Evolutionary conservation across 2,888 invertebrate species (phyloP), one percentile per base, ranked within the genome.

Genomic region (Pseudococcus jackbeardsleyi): DNA sequence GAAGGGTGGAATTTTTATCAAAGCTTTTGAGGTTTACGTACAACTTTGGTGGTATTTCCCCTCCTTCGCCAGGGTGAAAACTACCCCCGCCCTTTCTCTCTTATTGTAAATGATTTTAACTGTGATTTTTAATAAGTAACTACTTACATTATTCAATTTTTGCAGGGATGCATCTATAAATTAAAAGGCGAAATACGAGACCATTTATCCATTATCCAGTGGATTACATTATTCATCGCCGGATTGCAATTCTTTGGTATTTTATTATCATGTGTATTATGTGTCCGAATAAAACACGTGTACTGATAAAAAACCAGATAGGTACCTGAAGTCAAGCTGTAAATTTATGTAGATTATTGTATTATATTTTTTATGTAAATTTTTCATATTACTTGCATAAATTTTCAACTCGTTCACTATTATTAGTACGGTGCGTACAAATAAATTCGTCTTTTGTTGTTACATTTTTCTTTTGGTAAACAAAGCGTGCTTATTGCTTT

Each of bases 201-300:
- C 33, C 84, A 88, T 64, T 59, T 88, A 42, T 59, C 59, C 0
- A 84, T 88, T 46, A 68, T 88, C 17, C 64, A 79, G 19, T 84
- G 84, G 84, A 84, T 84, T 19, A 26, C 88, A 22, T 84, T 84
- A 15, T 84, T 42, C 19, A 88, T 84, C 5, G 88, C 84, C 6
- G 84, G 88, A 39, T 64, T 88, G 17, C 84, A 84, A 64, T 68
- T 88, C n/a, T 84, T 88, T 59, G 84, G 88, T 11, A 68, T 84
- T 33, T 26, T 88, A 84, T 46, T 88, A 46, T 88, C 88, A 15
- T 88, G 59, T 42, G 64, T 64, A 17, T n/a, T 88, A 26, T 84
- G 88, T 46, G 12, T 84, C 5, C 64, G 54, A 68, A 46, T 88
- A 7, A 88, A 88, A 68, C 50, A 42, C 59, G 19, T 59, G 26